phyloP scores from a whole-genome alignment of 2,888 invertebrate species.

The Chloromyia formosa region DNA sequence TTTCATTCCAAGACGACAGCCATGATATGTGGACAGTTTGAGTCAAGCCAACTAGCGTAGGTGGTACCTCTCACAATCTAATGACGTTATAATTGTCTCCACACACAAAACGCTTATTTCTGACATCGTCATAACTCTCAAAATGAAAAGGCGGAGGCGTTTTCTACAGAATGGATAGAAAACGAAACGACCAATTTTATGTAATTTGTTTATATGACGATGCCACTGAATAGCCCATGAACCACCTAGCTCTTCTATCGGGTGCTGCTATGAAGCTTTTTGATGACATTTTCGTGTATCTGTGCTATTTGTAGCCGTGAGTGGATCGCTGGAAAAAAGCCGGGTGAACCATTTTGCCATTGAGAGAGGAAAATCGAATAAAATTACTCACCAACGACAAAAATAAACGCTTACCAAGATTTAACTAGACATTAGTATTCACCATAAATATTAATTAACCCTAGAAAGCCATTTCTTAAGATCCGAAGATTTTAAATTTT shows the following conservation, averaged over 20 bases:
- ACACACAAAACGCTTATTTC: slow-evolving; percentile 18
- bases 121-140: slow-evolving; percentile 22
- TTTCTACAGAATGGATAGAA: too few species aligned
- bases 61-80: slow-evolving; percentile 31
- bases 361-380: neutral
- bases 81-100: slow-evolving; percentile 35
- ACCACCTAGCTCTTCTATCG: neutral
- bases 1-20: slow-evolving; percentile 12
- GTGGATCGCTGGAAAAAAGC: slow-evolving; percentile 2
- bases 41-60: slow-evolving; percentile 36
- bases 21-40: neutral
- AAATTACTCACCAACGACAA: slow-evolving; percentile 4
- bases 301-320: slow-evolving; percentile 22
- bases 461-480: too few species aligned
- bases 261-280: slow-evolving; percentile 4
- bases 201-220: neutral
- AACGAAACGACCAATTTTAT: neutral
- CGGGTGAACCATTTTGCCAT: neutral
- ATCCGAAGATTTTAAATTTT: too few species aligned
- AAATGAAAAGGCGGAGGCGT: too few species aligned
- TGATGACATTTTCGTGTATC: slow-evolving; percentile 30
- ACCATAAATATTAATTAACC: slow-evolving; percentile 2
- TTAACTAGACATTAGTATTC: neutral
- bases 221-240: neutral
- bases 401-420: slow-evolving; percentile 20